Evolutionary conservation across 2,797 vertebrate species (phyloP).

Genomic region (Malacoraja senta): DNA sequence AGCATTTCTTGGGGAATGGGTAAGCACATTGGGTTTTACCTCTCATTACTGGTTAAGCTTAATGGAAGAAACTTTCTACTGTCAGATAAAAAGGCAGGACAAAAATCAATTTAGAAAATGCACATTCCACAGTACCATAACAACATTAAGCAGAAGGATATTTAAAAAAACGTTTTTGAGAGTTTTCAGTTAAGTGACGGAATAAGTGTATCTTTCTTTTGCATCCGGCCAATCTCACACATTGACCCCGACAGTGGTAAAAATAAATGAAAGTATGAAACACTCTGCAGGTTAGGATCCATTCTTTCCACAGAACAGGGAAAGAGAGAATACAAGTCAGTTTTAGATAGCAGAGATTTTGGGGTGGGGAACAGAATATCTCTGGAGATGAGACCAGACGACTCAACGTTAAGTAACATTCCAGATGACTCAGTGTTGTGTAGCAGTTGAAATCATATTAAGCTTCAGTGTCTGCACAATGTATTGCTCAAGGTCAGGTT

Average conservation of each 20-base stretch:
- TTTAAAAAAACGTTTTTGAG: not conserved
- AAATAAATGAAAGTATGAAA: not conserved
- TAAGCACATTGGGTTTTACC: not conserved
- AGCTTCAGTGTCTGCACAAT: too few relatives aligned
- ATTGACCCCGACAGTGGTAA: not conserved
- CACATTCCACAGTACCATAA: not conserved
- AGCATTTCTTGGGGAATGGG: not conserved
- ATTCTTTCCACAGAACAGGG: too few relatives aligned
- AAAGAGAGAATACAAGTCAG: too few relatives aligned
- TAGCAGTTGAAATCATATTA: too few relatives aligned
- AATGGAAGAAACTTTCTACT: not conserved
- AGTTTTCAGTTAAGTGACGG: not conserved
- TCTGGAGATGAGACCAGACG: too few relatives aligned
- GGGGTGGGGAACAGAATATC: too few relatives aligned
- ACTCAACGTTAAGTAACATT: too few relatives aligned
- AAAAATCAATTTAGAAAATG: not conserved
- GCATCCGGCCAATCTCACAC: not conserved
- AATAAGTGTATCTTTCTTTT: not conserved
- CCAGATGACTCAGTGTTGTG: too few relatives aligned
- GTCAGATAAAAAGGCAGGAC: not conserved
- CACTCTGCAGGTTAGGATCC: too few relatives aligned
- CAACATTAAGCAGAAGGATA: not conserved
- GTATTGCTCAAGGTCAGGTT: too few relatives aligned
- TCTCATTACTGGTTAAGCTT: not conserved
- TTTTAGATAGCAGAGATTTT: too few relatives aligned